Evolutionary conservation across 2,113 vertebrate species (phyloP), one percentile per base, ranked within the genome.

Genomic region (Phylloscopus trochilus): DNA sequence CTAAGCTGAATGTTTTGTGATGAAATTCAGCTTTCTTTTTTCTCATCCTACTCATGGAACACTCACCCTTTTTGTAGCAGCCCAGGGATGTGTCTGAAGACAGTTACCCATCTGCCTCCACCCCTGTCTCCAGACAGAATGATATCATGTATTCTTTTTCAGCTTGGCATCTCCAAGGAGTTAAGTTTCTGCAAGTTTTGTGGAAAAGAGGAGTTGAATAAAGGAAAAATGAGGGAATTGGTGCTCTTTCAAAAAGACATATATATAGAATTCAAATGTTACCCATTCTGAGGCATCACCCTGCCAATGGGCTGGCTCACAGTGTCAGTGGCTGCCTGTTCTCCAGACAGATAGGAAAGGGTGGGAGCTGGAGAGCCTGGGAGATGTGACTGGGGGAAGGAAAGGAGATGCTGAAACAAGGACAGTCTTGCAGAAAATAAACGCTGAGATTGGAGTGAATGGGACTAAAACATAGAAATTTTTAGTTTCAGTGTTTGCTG

Each of bases 91-190:
- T n/a, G 51, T 63, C 80, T 74, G 39, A 63, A 77, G 76, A 20
- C 20, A 8, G 46, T 72, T 63, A 24, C 33, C 72, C 89, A 51
- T 46, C 55, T 64, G 27, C 52, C 87, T 95, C 87, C 92, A 78
- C 78, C 81, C 76, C 59, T 89, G 73, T 81, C 87, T 96, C 76
- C 55, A 89, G 94, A 81, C 90, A 83, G 51, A 21, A 35, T 94
- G 90, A 86, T 35, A 70, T 80, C 43, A 80, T 80, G 31, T 14
- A 39, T 77, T 74, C 75, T 63, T 44, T 76, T 66, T 10, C 63
- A 73, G 52, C 31, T 87, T 60, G n/a, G 23, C 21, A 27, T 60
- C 63, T 74, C 75, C 55, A 70, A 20, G 44, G 79, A 90, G 26
- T 80, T 56, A 6, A 26, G 11, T 83, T 82, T 79, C 37, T 85